Evolutionary conservation across 2,888 invertebrate species (phyloP).

Genomic region (Mythimna pallens): DNA sequence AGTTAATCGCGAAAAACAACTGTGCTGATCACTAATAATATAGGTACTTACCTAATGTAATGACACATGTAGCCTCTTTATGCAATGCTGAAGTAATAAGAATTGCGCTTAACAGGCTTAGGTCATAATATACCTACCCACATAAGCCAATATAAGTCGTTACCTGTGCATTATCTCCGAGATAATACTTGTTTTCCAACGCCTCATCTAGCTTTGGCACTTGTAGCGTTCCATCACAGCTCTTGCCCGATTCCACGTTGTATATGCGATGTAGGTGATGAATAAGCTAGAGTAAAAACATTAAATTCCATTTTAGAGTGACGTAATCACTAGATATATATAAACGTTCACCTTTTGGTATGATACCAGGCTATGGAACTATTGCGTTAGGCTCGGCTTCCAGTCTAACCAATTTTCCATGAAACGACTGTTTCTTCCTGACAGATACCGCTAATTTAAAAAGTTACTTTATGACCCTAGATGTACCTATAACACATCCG

Average conservation of each 20-base stretch:
- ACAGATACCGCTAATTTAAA: too few species aligned
- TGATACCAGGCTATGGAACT: not conserved
- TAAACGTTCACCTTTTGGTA: too few species aligned
- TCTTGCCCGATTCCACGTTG: slow-evolving; percentile 77
- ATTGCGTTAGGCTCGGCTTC: not conserved
- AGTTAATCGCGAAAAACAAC: not conserved
- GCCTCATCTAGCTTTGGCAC: slow-evolving; percentile 77
- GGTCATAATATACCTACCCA: too few species aligned
- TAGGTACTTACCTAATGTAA: too few species aligned
- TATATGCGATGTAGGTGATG: slow-evolving; percentile 71
- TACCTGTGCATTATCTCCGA: slow-evolving; percentile 89
- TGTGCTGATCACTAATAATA: not conserved
- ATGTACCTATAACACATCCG: too few species aligned
- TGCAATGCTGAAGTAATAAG: not conserved
- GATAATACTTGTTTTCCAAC: slow-evolving; percentile 90
- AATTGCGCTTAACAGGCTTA: not conserved
- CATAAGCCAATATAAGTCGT: slow-evolving; percentile 31
- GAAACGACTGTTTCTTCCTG: not conserved
- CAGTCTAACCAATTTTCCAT: not conserved
- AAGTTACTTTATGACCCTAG: too few species aligned
- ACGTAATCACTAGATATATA: too few species aligned
- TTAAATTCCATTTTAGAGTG: not conserved
- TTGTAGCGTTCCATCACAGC: slow-evolving; percentile 79
- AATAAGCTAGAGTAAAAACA: slow-evolving; percentile 66
- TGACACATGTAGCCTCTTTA: not conserved